Percentiles rank a stretch among this genome's conserved stretches.
Conservation (phyloP, 2,113 vertebrate species). For the Ictalurus furcatus region DNA sequence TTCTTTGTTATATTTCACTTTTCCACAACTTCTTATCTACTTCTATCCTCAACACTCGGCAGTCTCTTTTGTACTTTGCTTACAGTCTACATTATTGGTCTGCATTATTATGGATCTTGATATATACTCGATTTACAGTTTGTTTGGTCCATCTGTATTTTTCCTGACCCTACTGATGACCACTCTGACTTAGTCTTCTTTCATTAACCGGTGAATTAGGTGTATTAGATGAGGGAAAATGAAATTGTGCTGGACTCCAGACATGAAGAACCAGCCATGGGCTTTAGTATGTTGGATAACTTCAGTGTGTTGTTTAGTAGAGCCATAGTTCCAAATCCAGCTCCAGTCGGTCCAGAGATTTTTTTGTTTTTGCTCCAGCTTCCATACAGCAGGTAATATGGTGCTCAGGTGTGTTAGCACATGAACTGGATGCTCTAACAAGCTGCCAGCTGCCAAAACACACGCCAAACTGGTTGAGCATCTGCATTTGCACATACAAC, state of each 20-base stretch:
- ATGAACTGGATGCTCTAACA: background rate
- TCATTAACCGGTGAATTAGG: background rate
- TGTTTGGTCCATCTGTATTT: background rate
- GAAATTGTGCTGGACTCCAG: background rate
- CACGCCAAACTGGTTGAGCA: background rate
- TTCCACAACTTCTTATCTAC: background rate
- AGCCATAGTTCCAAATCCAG: background rate
- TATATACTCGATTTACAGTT: background rate
- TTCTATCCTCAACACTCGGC: background rate
- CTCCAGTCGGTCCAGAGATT: background rate
- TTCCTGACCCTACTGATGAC: background rate
- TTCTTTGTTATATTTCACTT: background rate
- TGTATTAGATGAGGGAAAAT: background rate
- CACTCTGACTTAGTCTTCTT: background rate
- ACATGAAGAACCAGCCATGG: background rate
- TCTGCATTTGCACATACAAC: background rate
- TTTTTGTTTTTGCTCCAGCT: background rate
- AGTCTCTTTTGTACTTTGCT: background rate
- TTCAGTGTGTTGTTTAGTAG: background rate
- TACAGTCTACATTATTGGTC: background rate
- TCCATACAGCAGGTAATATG: background rate
- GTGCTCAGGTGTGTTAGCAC: background rate
- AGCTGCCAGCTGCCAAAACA: background rate
- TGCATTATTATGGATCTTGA: background rate
- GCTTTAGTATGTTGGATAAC: background rate